Evolutionary conservation across 2,888 invertebrate species (phyloP), one percentile per base, ranked within the genome.

Genomic region (Augiades crinisus): DNA sequence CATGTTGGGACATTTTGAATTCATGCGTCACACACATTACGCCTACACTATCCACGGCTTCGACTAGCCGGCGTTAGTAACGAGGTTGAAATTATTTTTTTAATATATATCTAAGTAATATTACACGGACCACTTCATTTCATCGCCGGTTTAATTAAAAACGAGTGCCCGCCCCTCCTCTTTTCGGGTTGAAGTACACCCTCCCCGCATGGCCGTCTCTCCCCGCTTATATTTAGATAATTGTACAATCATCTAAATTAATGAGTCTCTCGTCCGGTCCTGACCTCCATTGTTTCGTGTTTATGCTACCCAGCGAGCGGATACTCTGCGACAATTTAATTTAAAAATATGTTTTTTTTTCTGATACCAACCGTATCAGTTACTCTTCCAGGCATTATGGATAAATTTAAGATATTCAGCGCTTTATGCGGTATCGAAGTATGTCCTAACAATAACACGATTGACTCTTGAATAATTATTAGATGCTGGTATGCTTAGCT

Each of bases 211-310:
- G 81, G 82, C 79, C 81, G 86, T 80, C 83, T 83, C 87, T 80
- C 83, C 82, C 75, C 83, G 87, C 85, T 89, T 89, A 89, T 88
- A 88, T 89, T 89, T 89, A 89, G 89, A 89, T 89, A 89, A 89
- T 89, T 89, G 89, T 89, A 89, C 89, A 89, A 89, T 89, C 89
- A 88, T 89, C 89, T 89, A 89, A 89, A 89, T 89, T 89, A 89
- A 89, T 88, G 89, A 89, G 88, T 83, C 81, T 82, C 81, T 81
- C 86, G 86, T 88, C 88, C 89, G 88, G 86, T 78, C 70, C 80
- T 79, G 77, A 75, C 75, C 75, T 80, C 81, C 79, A 85, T 87
- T 86, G 78, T 86, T 78, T 84, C 82, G 78, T 79, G 76, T 83
- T 81, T 76, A 72, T 73, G 75, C 70, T 72, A 70, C 68, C 71